Percentiles rank a stretch among this genome's conserved stretches.
Conservation (phyloP, 2,113 vertebrate genomes). For the Melanerpes formicivorus region DNA sequence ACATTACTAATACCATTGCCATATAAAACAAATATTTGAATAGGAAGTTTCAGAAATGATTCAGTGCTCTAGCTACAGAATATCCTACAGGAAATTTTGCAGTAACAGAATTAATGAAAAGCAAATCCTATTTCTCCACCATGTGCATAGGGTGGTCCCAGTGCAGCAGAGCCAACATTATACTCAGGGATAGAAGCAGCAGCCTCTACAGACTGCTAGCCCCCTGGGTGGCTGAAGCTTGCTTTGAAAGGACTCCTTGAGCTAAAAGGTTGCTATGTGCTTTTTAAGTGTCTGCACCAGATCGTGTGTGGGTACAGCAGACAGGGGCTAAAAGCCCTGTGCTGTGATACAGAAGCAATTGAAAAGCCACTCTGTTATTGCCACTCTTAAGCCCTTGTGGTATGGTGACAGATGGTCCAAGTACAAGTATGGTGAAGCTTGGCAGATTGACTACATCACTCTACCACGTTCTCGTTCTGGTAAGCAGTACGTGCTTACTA, state of each 20-base stretch:
- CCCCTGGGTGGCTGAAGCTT: constrained; percentile 26
- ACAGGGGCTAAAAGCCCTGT: constrained; percentile 50
- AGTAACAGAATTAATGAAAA: constrained; percentile 71
- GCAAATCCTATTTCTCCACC: constrained; percentile 46
- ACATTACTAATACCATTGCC: constrained; percentile 79
- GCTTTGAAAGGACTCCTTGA: constrained; percentile 49
- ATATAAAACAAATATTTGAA: constrained; percentile 80
- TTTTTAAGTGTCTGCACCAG: constrained; percentile 47
- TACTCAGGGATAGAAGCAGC: constrained; percentile 2
- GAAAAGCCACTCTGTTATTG: constrained; percentile 45
- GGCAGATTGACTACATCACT: too few species aligned
- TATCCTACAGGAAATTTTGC: constrained; percentile 77
- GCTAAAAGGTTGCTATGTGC: constrained; percentile 24
- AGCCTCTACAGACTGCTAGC: constrained; percentile 18
- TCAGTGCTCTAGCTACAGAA: constrained; percentile 73
- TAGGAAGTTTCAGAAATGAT: constrained; percentile 76
- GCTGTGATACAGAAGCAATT: constrained; percentile 23
- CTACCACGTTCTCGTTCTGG: too few species aligned
- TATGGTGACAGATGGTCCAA: too few species aligned
- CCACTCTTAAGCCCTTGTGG: too few species aligned
- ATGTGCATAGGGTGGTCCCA: constrained; percentile 48
- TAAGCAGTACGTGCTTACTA: too few species aligned
- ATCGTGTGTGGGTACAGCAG: constrained; percentile 58
- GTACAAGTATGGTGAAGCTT: too few species aligned
- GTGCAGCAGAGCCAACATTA: constrained; percentile 13